Base-by-base conservation (phyloP, 1,140 invertebrate genomes). In the Magallana ariakensis region DNA sequence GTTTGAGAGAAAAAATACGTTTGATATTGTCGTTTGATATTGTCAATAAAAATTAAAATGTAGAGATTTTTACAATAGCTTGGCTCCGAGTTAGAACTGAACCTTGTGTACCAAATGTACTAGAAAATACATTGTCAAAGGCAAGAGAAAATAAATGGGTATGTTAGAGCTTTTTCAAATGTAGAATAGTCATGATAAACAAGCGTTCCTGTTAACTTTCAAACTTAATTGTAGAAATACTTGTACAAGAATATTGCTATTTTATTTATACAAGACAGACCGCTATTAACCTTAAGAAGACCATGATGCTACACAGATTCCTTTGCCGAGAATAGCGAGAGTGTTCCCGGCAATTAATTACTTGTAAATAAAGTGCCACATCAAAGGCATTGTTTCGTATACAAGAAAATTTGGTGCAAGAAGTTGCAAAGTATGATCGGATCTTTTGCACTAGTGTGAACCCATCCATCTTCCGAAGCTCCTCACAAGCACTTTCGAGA, bases 331-430 rank as follows among this genome's bases (percentile, higher is more conserved):
- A 19, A 16, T 62, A n/a, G 58, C 19, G 8, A 22, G 22, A 75
- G 22, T 75, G 33, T 22, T 75, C 22, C 26, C 19, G 19, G 22
- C 22, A 75, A 26, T 75, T 22, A 75, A 75, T 26, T 19, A 75
- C 66, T 75, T 75, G 66, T 75, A 75, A 75, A 75, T 75, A 75
- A 75, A 70, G 33, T 75, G 66, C 66, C 66, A 75, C 66, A 75
- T 75, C 66, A 75, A 75, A 75, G 19, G 22, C 66, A 75, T 75
- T 33, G 22, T 66, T 75, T 75, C 22, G 26, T 26, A 22, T 8
- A 10, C 19, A 75, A 75, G 19, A 75, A 75, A 33, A 26, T 26
- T 26, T 26, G 10, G 66, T 75, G 66, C 66, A 75, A 33, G 13
- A 62, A 62, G 58, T 16, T 62, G 58, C 58, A 62, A 46, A 16